phyloP scores from a whole-genome alignment of 37 sponge, comb jelly and placozoan genomes.

The Dysidea cf. avara region DNA sequence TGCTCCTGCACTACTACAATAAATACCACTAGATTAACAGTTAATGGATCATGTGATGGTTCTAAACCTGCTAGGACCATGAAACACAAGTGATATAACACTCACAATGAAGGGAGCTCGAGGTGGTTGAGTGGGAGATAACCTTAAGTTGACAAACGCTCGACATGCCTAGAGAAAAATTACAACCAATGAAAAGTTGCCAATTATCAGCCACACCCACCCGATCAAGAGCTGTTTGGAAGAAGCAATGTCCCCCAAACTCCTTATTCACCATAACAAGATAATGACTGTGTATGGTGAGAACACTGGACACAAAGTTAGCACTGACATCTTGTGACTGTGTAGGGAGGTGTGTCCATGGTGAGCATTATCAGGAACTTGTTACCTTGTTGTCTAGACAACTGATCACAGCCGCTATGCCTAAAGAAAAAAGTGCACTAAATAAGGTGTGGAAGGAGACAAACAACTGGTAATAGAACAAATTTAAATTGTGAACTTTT shows the following conservation, averaged over 20 bases:
- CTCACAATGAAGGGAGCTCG: not conserved
- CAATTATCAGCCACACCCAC: too few relatives aligned
- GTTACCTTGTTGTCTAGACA: constrained; percentile 8
- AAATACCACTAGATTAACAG: too few relatives aligned
- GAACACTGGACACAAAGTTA: constrained; percentile 47
- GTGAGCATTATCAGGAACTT: not conserved
- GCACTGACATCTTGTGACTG: constrained; percentile 20
- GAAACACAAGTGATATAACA: not conserved
- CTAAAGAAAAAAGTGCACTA: constrained; percentile 4
- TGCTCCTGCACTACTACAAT: too few relatives aligned
- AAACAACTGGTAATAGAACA: too few relatives aligned
- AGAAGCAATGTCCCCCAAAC: constrained; percentile 37
- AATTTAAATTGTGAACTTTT: not conserved
- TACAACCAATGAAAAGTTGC: too few relatives aligned
- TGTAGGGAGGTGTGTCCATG: not conserved
- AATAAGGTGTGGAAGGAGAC: constrained; percentile 36
- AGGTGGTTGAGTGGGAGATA: not conserved
- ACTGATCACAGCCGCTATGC: not conserved
- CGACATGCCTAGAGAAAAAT: too few relatives aligned
- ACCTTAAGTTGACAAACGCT: too few relatives aligned
- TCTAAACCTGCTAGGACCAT: too few relatives aligned
- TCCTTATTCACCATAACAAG: constrained; percentile 17
- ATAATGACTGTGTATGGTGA: constrained; percentile 34
- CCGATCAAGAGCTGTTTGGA: too few relatives aligned
- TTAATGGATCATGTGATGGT: too few relatives aligned